These are phyloP conservation scores for Xylota sylvarum DNA, from an alignment of 2,888 invertebrate genomes.

Conservation along the genomic window DNA sequence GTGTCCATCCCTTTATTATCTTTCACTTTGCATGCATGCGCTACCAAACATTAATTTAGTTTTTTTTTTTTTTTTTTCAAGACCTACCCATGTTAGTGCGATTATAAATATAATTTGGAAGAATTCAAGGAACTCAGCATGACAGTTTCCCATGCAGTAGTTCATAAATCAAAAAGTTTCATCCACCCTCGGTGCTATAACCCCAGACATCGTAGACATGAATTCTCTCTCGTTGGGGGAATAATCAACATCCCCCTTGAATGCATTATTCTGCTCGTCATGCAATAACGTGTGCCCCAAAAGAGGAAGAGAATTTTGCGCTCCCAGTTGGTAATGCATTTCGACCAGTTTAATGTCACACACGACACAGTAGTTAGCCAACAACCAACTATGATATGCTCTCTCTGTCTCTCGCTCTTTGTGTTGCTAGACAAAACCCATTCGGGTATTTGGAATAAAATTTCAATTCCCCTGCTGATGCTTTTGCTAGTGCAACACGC, in stretches of 20 bases:
- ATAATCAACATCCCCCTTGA: slow-evolving; percentile 6
- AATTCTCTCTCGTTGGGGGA: slow-evolving; percentile 10
- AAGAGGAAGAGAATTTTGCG: slow-evolving; percentile 25
- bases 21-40: background rate
- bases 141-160: slow-evolving; percentile 62
- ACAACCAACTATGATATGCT: background rate
- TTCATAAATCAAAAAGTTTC: slow-evolving; percentile 66
- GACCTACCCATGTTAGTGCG: slow-evolving; percentile 7
- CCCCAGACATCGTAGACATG: slow-evolving; percentile 30
- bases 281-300: slow-evolving; percentile 39
- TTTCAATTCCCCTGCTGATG: slow-evolving; percentile 36
- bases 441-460: slow-evolving; percentile 50
- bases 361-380: slow-evolving; percentile 45
- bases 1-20: background rate
- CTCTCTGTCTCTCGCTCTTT: slow-evolving; percentile 3
- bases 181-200: slow-evolving; percentile 63
- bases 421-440: slow-evolving; percentile 52
- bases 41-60: background rate
- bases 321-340: slow-evolving; percentile 61
- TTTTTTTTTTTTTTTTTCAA: background rate
- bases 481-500: slow-evolving; percentile 50
- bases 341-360: slow-evolving; percentile 48
- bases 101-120: slow-evolving; percentile 48
- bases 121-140: slow-evolving; percentile 45
- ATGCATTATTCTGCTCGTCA: slow-evolving; percentile 27